Base-by-base conservation (phyloP, 2,888 invertebrate species). In the Ennomos erosarius region DNA sequence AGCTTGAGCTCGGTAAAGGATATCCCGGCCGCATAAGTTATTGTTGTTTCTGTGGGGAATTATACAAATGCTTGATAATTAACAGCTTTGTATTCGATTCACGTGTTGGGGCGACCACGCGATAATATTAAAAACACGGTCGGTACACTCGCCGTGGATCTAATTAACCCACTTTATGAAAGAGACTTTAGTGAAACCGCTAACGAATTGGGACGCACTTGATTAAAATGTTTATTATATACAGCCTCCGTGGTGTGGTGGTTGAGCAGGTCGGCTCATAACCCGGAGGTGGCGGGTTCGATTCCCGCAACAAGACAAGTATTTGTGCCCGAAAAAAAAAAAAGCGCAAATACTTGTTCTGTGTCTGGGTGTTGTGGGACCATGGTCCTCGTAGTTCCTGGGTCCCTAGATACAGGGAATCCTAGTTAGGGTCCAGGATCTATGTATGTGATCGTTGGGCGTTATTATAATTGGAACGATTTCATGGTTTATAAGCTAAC, bases 1-100 rank as follows among this genome's bases (percentile, higher is more conserved):
- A 73, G 65, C 67, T 56, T 71, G 62, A 64, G 64, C 52, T 43
- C 42, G 47, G 53, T 57, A 52, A 47, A 42, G 58, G 46, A 47
- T 55, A 60, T 47, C 47, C 43, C 43, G 43, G n/a, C 51, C 47
- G 39, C 40, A n/a, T 60, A 60, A 64, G 65, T 58, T 65, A 70
- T 69, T 65, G 66, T 67, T 60, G 63, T 55, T 62, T 53, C 43
- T 44, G 44, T 42, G 43, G 43, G 13, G 44, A 56, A 46, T 59
- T 60, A 60, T 60, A 60, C 59, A 60, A 60, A 60, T 60, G 59
- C 54, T 60, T 55, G 54, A 55, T 60, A 60, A 60, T 60, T 47
- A 60, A 55, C 51, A 60, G 59, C 59, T 55, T 47, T 60, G 55
- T 60, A 60, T 60, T 60, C 59, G 59, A 60, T 60, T 26, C 59